These are phyloP conservation scores for Acanthornis magna DNA, from an alignment of 2,797 vertebrate species.

Conservation along the genomic window DNA sequence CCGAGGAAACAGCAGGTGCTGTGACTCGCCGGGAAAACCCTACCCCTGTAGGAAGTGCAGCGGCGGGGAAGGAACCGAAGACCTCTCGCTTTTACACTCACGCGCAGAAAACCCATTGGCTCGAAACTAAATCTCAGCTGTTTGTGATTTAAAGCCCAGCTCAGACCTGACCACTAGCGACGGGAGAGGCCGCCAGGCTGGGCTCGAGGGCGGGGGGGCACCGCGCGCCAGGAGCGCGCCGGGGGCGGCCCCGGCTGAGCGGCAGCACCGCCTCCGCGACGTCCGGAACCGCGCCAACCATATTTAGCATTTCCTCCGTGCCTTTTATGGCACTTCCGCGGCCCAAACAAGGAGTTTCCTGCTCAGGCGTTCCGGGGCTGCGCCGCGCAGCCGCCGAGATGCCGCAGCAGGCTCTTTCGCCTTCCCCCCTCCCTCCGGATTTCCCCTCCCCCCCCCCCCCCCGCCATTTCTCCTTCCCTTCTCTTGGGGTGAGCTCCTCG, in stretches of 20 bases:
- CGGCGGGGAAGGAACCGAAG: background rate
- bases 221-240: background rate
- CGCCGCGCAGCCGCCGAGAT: background rate
- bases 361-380: background rate
- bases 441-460: no score
- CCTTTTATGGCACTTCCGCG: constrained; percentile 16
- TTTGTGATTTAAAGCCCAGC: background rate
- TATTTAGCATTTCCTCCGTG: background rate
- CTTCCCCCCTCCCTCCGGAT: no score
- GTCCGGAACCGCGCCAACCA: background rate
- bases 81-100: background rate
- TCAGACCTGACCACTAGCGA: no score
- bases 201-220: no score
- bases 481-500: background rate
- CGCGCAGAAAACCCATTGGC: no score
- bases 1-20: background rate
- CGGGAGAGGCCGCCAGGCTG: background rate
- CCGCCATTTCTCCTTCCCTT: no score
- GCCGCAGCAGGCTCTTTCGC: accelerated
- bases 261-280: background rate
- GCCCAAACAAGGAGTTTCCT: constrained; percentile 38
- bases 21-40: background rate
- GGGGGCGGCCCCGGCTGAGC: background rate
- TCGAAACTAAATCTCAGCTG: background rate
- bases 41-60: no score